Conservation (phyloP, 2,888 invertebrate genomes). For the Scaptomyza parva region DNA sequence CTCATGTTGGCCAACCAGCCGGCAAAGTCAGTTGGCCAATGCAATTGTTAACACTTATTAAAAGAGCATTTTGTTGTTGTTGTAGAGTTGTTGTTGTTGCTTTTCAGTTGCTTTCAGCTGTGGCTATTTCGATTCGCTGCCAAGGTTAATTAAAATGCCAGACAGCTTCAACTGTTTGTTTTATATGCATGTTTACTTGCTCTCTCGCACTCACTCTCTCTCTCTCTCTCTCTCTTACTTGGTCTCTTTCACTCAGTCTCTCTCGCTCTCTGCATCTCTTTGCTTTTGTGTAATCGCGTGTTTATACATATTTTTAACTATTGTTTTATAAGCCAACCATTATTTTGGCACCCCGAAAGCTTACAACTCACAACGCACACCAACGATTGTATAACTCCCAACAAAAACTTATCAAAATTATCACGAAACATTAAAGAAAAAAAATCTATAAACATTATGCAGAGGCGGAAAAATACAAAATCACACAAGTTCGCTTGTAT, state of each 20-base stretch:
- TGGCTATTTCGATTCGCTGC: slow-evolving; percentile 67
- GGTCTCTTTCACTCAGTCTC: neutral
- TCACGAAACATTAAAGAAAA: slow-evolving; percentile 60
- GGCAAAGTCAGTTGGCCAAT: slow-evolving; percentile 77
- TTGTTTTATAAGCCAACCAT: slow-evolving; percentile 66
- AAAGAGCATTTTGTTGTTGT: slow-evolving; percentile 36
- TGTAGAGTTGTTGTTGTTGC: slow-evolving; percentile 15
- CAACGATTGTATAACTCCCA: too few relatives aligned
- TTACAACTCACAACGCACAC: too few relatives aligned
- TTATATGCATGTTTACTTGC: slow-evolving; percentile 26
- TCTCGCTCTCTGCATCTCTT: slow-evolving; percentile 12
- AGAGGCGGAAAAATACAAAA: slow-evolving; percentile 45
- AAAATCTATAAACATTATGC: slow-evolving; percentile 48
- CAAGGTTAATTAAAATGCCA: slow-evolving; percentile 79
- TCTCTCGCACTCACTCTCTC: slow-evolving; percentile 1
- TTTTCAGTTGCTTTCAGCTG: slow-evolving; percentile 15
- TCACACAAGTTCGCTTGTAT: slow-evolving; percentile 17
- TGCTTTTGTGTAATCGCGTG: slow-evolving; percentile 66
- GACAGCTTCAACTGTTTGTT: slow-evolving; percentile 48
- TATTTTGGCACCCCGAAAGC: slow-evolving; percentile 52
- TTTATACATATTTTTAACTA: slow-evolving; percentile 54
- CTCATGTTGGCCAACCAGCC: slow-evolving; percentile 78
- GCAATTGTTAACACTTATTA: slow-evolving; percentile 65
- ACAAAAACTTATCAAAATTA: slow-evolving; percentile 66
- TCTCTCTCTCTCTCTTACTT: slow-evolving; percentile 8